A percentile compares a stretch with the other conserved stretches of the same genome.
Conservation (phyloP, 1,140 invertebrate genomes). For the Anastatus disparis region DNA sequence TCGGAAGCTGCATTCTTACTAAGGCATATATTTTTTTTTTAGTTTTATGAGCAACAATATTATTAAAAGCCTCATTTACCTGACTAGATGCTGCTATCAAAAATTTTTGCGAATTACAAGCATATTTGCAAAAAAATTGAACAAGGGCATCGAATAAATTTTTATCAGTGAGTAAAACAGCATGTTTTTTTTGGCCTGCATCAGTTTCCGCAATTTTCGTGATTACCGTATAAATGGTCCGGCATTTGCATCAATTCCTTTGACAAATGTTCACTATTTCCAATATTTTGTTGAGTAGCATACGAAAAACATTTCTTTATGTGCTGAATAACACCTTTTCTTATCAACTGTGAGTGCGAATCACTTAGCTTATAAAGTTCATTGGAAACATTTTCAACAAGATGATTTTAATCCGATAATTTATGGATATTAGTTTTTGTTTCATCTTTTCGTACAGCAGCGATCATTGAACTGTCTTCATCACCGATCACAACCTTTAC, state of each 20-base stretch:
- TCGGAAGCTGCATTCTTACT: constrained; percentile 26
- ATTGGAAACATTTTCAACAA: constrained; percentile 41
- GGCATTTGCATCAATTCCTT: constrained; percentile 34
- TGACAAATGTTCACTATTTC: constrained; percentile 28
- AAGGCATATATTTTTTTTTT: constrained; percentile 24
- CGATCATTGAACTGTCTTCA: too few relatives aligned
- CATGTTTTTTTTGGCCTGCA: constrained; percentile 33
- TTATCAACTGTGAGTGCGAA: constrained; percentile 33
- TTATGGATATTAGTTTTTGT: constrained; percentile 31
- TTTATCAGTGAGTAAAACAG: constrained; percentile 16
- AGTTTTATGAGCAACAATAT: constrained; percentile 26
- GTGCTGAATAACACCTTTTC: constrained; percentile 36
- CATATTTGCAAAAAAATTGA: constrained; percentile 23
- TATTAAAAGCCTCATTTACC: constrained; percentile 29
- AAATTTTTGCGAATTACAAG: constrained; percentile 27
- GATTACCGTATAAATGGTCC: constrained; percentile 41
- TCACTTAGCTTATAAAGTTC: too few relatives aligned
- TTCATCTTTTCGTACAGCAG: constrained; percentile 34
- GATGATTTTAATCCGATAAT: constrained; percentile 46
- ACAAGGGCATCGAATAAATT: constrained; percentile 12
- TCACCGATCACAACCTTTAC: constrained; percentile 38
- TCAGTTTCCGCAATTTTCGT: constrained; percentile 42
- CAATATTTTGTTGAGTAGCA: constrained; percentile 42
- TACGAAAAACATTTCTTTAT: constrained; percentile 46
- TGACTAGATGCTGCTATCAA: constrained; percentile 35